These are phyloP conservation scores for Strix occidentalis DNA, from an alignment of 2,797 vertebrate species.

Conservation along the genomic window DNA sequence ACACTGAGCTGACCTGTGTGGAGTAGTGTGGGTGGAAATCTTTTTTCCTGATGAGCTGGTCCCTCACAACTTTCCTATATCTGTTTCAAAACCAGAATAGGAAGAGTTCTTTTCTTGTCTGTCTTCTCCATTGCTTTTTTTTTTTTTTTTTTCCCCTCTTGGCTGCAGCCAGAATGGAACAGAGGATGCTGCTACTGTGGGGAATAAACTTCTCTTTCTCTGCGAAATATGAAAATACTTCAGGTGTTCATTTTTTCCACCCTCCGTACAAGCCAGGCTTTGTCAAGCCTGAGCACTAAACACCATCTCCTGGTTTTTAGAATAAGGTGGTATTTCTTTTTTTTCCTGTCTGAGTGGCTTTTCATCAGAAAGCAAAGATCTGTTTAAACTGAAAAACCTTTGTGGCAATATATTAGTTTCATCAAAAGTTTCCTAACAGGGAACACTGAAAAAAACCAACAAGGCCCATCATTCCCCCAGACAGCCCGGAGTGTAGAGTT, in stretches of 20 bases:
- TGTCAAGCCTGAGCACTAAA: neutral
- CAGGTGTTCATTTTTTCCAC: neutral
- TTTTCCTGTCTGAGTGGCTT: neutral
- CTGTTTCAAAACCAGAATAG: neutral
- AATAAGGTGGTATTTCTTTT: neutral
- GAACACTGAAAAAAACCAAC: neutral
- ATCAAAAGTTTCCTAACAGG: neutral
- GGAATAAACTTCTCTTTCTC: neutral
- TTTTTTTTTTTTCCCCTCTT: fast-evolving
- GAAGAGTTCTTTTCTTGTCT: neutral
- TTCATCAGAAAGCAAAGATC: neutral
- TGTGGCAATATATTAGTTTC: neutral
- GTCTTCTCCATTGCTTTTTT: neutral
- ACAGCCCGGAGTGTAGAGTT: neutral
- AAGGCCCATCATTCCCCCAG: neutral
- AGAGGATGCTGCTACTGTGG: neutral
- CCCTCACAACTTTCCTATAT: neutral
- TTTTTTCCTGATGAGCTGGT: neutral
- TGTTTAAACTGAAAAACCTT: neutral
- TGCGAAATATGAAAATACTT: neutral
- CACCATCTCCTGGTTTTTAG: neutral
- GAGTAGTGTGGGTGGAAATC: neutral
- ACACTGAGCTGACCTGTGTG: neutral
- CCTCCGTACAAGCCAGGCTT: neutral
- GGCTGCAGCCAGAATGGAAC: neutral